A percentile compares a stretch with the other conserved stretches of the same genome.
Conservation (phyloP, 2,888 invertebrate genomes). For the Phymatocera aterrima region DNA sequence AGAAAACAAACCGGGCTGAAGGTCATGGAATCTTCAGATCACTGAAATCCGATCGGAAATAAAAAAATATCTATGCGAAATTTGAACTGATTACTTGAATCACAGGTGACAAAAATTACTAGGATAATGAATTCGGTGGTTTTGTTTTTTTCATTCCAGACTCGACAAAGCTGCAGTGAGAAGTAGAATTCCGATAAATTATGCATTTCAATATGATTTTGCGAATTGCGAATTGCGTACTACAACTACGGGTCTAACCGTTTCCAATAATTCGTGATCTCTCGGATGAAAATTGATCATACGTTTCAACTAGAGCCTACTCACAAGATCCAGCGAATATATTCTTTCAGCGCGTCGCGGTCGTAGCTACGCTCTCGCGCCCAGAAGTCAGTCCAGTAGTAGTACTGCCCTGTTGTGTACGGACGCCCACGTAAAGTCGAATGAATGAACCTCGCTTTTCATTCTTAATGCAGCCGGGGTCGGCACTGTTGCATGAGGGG, state of each 20-base stretch:
- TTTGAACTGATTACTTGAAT: too few relatives aligned
- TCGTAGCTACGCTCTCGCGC: background rate
- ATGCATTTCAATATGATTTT: too few relatives aligned
- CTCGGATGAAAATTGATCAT: too few relatives aligned
- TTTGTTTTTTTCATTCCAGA: too few relatives aligned
- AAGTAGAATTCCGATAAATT: too few relatives aligned
- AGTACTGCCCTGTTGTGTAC: slow-evolving; percentile 5
- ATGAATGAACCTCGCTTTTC: slow-evolving; percentile 37
- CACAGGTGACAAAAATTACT: too few relatives aligned
- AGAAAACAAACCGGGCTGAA: too few relatives aligned
- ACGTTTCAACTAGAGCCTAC: background rate
- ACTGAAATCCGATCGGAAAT: too few relatives aligned
- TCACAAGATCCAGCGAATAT: background rate
- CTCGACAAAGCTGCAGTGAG: too few relatives aligned
- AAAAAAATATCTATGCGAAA: too few relatives aligned
- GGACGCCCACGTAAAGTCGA: slow-evolving; percentile 35
- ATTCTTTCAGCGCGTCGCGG: background rate
- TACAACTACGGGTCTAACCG: background rate
- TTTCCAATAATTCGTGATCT: background rate
- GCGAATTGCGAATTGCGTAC: background rate
- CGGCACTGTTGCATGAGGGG: slow-evolving; percentile 14
- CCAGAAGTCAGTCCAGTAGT: slow-evolving; percentile 4
- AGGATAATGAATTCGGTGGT: too few relatives aligned
- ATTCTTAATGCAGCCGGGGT: slow-evolving; percentile 33
- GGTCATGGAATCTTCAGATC: too few relatives aligned